Conservation (phyloP, 1,140 invertebrate species). For the Myzus persicae region DNA sequence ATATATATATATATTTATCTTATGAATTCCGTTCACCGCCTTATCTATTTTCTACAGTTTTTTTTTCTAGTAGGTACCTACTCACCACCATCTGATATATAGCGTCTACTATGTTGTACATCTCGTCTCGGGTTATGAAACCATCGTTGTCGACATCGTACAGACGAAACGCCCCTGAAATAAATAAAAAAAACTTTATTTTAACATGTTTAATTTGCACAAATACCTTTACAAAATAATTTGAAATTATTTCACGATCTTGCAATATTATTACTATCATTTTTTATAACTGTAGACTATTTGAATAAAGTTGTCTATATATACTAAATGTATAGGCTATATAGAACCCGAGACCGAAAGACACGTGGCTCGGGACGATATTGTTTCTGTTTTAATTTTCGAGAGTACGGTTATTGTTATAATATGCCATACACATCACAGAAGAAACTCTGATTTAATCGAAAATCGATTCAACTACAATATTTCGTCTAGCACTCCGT, state of each 20-base stretch:
- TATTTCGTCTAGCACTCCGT: background rate
- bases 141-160: constrained; percentile 99
- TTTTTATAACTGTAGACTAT: background rate
- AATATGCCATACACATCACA: background rate
- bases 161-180: constrained; percentile 93
- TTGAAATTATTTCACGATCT: background rate
- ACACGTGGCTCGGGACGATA: background rate
- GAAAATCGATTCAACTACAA: background rate
- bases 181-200: constrained; percentile 58
- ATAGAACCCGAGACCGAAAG: no score
- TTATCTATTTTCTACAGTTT: background rate
- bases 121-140: constrained; percentile 96
- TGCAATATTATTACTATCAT: background rate
- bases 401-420: background rate
- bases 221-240: background rate
- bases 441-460: background rate
- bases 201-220: background rate
- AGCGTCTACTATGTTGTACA: constrained; percentile 98
- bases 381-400: background rate
- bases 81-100: constrained; percentile 99
- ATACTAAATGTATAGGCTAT: background rate
- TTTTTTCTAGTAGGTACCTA: constrained; percentile 62
- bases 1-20: background rate
- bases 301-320: background rate
- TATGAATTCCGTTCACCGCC: background rate